Percentiles rank a stretch among this genome's conserved stretches.
Evolutionary conservation across 1,140 invertebrate genomes (phyloP).

Genomic region (Cryptotermes secundus): DNA sequence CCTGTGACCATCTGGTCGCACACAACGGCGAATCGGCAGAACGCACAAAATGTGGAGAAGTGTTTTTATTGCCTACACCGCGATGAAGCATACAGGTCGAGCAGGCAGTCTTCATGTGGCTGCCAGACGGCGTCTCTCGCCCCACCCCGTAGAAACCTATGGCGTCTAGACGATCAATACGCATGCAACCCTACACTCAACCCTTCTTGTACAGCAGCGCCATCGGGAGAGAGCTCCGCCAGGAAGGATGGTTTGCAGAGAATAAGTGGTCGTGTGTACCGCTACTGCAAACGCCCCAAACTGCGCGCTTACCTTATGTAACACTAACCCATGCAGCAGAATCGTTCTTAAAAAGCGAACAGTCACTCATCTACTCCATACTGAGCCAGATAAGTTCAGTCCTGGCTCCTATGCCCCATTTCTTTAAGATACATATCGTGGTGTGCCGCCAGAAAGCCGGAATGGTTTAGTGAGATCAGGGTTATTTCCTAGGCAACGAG

Average conservation of each 20-base stretch:
- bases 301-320: neutral
- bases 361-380: too few species aligned
- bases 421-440: too few species aligned
- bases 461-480: too few species aligned
- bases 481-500: too few species aligned
- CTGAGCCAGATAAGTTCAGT: too few species aligned
- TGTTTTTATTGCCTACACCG: neutral
- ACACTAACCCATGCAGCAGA: too few species aligned
- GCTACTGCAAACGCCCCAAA: neutral
- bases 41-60: neutral
- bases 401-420: too few species aligned
- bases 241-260: neutral
- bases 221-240: neutral
- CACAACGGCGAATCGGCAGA: neutral
- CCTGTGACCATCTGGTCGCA: neutral
- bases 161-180: conserved; percentile 10
- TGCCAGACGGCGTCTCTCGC: conserved; percentile 10
- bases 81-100: neutral
- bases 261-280: neutral
- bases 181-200: neutral
- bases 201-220: conserved; percentile 12
- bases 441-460: too few species aligned
- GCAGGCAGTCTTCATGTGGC: conserved; percentile 7
- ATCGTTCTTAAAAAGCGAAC: too few species aligned
- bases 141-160: neutral